These are phyloP conservation scores for Nycticryphes semicollaris DNA, from an alignment of 2,113 vertebrate species.

Conservation along the genomic window DNA sequence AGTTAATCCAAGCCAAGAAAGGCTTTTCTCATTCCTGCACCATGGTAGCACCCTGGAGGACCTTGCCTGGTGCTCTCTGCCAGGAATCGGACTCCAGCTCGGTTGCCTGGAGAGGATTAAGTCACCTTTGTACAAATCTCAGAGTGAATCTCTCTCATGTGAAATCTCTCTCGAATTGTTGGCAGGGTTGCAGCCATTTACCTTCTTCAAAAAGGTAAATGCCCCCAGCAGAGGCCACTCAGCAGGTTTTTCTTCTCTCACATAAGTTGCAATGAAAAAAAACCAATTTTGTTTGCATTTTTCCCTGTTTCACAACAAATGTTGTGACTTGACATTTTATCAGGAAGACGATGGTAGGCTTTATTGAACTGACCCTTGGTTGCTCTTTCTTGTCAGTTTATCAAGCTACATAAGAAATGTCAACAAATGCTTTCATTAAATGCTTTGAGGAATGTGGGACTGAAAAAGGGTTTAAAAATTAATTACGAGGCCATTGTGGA, in stretches of 20 bases:
- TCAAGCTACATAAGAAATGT: not conserved
- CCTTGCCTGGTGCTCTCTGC: not conserved
- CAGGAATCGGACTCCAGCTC: not conserved
- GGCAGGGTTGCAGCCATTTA: not conserved
- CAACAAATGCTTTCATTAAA: not conserved
- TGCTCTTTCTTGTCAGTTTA: not conserved
- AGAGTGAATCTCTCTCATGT: not conserved
- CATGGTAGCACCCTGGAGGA: not conserved
- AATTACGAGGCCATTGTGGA: not conserved
- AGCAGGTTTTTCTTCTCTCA: not conserved
- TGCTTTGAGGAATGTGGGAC: not conserved
- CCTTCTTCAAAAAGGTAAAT: not conserved
- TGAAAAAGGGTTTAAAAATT: not conserved
- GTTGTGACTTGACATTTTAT: not conserved
- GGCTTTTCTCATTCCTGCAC: not conserved
- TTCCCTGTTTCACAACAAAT: not conserved
- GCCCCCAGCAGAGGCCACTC: not conserved
- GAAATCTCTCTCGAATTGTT: not conserved
- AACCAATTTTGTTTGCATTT: not conserved
- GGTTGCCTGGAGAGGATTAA: not conserved
- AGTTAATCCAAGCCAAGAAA: not conserved
- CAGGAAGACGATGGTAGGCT: rapidly evolving
- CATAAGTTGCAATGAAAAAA: not conserved
- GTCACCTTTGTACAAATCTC: not conserved
- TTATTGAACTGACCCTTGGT: not conserved